Conservation (phyloP, 2,797 vertebrate species). For the Chrysocyon brachyurus region DNA sequence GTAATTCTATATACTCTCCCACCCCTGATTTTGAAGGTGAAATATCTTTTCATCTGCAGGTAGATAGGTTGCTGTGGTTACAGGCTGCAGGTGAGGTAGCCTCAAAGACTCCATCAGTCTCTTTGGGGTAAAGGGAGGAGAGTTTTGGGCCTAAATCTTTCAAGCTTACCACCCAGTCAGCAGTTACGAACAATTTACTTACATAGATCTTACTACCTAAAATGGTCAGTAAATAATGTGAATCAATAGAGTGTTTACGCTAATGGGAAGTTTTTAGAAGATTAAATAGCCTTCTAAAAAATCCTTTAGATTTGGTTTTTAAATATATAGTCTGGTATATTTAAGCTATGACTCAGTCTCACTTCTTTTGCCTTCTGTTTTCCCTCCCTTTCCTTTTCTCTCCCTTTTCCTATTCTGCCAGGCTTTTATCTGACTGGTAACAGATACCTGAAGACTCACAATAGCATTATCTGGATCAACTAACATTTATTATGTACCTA, state of each 20-base stretch:
- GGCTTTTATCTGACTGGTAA: neutral
- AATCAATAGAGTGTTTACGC: constrained; percentile 21
- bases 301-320: constrained; percentile 1
- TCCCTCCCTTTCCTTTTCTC: neutral
- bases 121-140: neutral
- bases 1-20: constrained; percentile 11
- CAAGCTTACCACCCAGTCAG: constrained; percentile 6
- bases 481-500: constrained; percentile 36
- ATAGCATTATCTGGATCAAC: constrained; percentile 57
- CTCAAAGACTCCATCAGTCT: neutral
- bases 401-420: neutral
- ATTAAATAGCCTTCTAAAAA: constrained; percentile 46
- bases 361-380: neutral
- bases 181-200: constrained; percentile 47
- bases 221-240: constrained; percentile 45
- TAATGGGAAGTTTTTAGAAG: constrained; percentile 40
- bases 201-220: constrained; percentile 19
- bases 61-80: neutral
- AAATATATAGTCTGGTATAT: constrained; percentile 31
- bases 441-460: constrained; percentile 48
- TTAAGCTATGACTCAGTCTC: constrained; percentile 26
- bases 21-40: constrained; percentile 14
- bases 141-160: constrained; percentile 38
- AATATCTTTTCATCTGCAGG: neutral
- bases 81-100: neutral